Evolutionary conservation across 1,140 invertebrate genomes (phyloP).

Genomic region (Megathymus violae): DNA sequence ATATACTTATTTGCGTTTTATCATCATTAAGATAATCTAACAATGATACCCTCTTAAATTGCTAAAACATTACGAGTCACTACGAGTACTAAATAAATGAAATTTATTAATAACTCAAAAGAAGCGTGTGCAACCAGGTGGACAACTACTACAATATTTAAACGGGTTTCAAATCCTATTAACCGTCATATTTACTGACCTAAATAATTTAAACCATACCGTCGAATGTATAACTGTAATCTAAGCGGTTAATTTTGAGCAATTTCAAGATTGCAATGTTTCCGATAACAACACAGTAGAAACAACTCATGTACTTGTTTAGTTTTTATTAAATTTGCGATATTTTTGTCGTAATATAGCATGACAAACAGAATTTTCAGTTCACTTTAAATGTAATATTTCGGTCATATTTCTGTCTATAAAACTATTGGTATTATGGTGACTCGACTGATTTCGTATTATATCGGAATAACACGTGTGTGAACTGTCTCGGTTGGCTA

Average conservation of each 20-base stretch:
- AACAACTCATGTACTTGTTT: too few species aligned
- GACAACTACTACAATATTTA: background rate
- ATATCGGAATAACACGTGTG: conserved; percentile 15
- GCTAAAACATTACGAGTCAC: too few species aligned
- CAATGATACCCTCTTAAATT: too few species aligned
- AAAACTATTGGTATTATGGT: conserved; percentile 11
- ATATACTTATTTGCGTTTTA: too few species aligned
- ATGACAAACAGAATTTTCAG: conserved; percentile 3
- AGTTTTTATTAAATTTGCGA: too few species aligned
- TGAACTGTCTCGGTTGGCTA: background rate
- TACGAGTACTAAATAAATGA: too few species aligned
- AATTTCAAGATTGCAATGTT: background rate
- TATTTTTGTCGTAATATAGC: background rate
- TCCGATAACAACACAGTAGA: too few species aligned
- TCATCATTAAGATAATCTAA: too few species aligned
- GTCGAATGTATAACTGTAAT: background rate
- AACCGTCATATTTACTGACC: background rate
- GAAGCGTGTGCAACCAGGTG: too few species aligned
- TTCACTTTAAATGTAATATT: conserved; percentile 8
- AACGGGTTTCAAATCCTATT: background rate
- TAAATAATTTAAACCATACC: background rate
- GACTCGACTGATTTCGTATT: conserved; percentile 18
- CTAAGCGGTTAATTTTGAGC: background rate
- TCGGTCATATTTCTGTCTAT: conserved; percentile 1
- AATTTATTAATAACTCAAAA: background rate